Evolutionary conservation across 2,113 vertebrate genomes (phyloP).

Genomic region (Eulemur macaco): DNA sequence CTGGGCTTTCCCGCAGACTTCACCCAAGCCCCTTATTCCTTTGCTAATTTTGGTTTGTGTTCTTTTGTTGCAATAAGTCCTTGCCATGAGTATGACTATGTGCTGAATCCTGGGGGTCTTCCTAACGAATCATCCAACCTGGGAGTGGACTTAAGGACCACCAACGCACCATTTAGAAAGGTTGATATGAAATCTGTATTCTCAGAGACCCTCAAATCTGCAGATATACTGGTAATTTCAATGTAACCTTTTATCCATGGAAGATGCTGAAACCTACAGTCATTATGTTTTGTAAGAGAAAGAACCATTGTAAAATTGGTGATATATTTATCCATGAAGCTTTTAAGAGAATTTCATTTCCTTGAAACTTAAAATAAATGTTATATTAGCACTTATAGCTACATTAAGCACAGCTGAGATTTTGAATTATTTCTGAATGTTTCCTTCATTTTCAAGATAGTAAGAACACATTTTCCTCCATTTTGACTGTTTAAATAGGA

Average conservation of each 20-base stretch:
- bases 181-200: background rate
- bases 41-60: background rate
- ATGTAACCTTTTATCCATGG: background rate
- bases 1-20: background rate
- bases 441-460: conserved; percentile 62
- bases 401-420: conserved; percentile 44
- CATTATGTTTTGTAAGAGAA: conserved; percentile 3
- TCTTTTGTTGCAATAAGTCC: background rate
- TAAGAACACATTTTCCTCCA: conserved; percentile 55
- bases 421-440: conserved; percentile 61
- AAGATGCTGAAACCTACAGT: background rate
- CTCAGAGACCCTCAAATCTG: background rate
- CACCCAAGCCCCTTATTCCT: background rate
- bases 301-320: conserved; percentile 42
- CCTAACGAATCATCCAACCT: background rate
- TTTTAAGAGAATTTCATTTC: conserved; percentile 46
- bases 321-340: conserved; percentile 26
- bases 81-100: background rate
- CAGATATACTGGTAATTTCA: background rate
- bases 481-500: conserved; percentile 45
- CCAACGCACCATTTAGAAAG: background rate
- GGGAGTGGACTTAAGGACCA: background rate
- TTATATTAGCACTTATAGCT: conserved; percentile 47
- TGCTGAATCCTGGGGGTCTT: background rate
- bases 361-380: conserved; percentile 61